These are phyloP conservation scores for Lacerta bilineata DNA, from an alignment of 2,797 vertebrate species.

Conservation along the genomic window DNA sequence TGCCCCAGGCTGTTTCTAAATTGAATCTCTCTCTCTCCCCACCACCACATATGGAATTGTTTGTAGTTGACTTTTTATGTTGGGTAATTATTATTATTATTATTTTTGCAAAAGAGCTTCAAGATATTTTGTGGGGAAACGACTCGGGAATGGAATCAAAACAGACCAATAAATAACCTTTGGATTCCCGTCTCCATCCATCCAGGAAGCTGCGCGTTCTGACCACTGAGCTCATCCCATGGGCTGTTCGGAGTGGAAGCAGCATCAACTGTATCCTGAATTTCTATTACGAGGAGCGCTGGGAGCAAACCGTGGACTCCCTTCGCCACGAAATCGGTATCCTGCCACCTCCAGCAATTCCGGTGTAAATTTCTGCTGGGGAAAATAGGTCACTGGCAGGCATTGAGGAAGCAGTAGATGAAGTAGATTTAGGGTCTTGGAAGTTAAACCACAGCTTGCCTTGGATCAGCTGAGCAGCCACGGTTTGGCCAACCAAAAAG, in stretches of 20 bases:
- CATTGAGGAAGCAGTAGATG: neutral
- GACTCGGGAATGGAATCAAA: too few relatives aligned
- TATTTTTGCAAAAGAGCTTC: too few relatives aligned
- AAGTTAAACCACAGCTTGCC: too few relatives aligned
- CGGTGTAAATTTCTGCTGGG: constrained; percentile 38
- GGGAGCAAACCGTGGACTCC: constrained; percentile 90
- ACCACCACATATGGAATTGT: too few relatives aligned
- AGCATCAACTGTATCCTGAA: constrained; percentile 86
- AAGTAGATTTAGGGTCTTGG: neutral
- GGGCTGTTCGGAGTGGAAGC: constrained; percentile 87
- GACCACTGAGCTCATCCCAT: constrained; percentile 86
- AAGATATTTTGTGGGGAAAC: too few relatives aligned
- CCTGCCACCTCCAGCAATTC: constrained; percentile 73
- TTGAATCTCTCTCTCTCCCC: too few relatives aligned
- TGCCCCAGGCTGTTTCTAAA: too few relatives aligned
- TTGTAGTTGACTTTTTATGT: too few relatives aligned
- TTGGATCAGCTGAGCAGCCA: neutral
- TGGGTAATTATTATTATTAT: too few relatives aligned
- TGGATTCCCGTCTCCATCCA: neutral
- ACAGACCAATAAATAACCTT: neutral
- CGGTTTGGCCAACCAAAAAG: neutral
- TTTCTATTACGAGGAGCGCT: constrained; percentile 92
- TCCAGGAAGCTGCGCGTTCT: constrained; percentile 85
- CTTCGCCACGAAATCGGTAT: constrained; percentile 91
- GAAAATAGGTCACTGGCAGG: neutral